These are phyloP conservation scores for Pungitius pungitius DNA, from an alignment of 2,113 vertebrate species.

Conservation along the genomic window DNA sequence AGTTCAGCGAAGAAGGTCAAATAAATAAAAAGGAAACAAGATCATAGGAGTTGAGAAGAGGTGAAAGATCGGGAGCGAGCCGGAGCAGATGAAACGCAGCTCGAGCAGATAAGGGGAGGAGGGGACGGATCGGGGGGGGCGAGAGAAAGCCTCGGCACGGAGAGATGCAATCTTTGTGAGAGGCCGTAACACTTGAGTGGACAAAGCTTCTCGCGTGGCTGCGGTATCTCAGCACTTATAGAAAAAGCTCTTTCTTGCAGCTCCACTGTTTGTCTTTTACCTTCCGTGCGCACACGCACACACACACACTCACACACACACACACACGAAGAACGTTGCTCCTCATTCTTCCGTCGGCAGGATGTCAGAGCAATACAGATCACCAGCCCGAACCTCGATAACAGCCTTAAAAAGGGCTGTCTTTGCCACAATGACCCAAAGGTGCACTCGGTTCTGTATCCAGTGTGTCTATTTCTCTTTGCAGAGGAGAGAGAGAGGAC, in stretches of 20 bases:
- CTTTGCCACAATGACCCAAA: constrained; percentile 15
- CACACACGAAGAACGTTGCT: constrained; percentile 4
- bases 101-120: constrained; percentile 50
- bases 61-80: constrained; percentile 54
- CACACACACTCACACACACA: not conserved
- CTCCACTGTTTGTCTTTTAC: constrained; percentile 35
- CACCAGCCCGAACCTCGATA: constrained; percentile 4
- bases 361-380: not conserved
- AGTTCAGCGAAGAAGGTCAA: constrained; percentile 41
- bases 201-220: constrained; percentile 48
- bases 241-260: constrained; percentile 46
- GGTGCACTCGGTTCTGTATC: constrained; percentile 5
- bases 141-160: constrained; percentile 37
- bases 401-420: not conserved
- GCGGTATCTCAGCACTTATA: constrained; percentile 51
- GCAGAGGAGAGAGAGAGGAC: constrained; percentile 6
- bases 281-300: not conserved
- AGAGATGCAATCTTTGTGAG: constrained; percentile 61
- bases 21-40: constrained; percentile 20
- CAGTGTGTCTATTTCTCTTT: not conserved
- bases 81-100: constrained; percentile 51
- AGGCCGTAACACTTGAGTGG: constrained; percentile 56
- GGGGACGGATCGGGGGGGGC: constrained; percentile 34
- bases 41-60: constrained; percentile 48
- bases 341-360: no score